A percentile compares a stretch with the other conserved stretches of the same genome.
Conservation (phyloP, 2,797 vertebrate species). For the Coracias cyanogaster region DNA sequence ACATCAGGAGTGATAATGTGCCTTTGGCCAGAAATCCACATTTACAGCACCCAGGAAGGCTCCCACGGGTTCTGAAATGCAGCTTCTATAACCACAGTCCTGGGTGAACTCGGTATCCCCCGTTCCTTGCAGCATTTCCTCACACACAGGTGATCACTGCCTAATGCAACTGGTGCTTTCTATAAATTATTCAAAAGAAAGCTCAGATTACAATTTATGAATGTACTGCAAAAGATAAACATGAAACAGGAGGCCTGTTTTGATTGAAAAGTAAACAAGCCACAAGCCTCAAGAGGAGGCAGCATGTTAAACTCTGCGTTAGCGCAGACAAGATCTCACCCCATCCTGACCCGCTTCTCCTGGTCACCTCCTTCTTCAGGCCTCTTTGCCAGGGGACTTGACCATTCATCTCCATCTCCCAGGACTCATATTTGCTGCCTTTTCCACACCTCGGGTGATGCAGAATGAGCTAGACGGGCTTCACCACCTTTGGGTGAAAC, state of each 20-base stretch:
- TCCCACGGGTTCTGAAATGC: fast-evolving
- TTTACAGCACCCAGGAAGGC: neutral
- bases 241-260: neutral
- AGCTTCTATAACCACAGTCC: neutral
- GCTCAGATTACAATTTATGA: neutral
- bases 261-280: neutral
- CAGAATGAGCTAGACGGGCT: neutral
- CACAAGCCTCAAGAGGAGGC: too few relatives aligned
- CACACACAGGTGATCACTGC: neutral
- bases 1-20: neutral
- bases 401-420: fast-evolving
- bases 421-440: fast-evolving
- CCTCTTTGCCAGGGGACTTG: neutral
- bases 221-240: neutral
- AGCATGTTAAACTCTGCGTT: fast-evolving
- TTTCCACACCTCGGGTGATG: neutral
- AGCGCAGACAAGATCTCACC: fast-evolving
- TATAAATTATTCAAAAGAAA: neutral
- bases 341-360: neutral
- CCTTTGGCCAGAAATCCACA: neutral
- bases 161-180: neutral
- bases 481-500: neutral
- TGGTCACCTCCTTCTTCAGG: neutral
- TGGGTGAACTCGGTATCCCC: neutral
- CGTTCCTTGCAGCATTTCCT: neutral